Conservation (phyloP, 2,888 invertebrate species). For the Ophion obscuratus region DNA sequence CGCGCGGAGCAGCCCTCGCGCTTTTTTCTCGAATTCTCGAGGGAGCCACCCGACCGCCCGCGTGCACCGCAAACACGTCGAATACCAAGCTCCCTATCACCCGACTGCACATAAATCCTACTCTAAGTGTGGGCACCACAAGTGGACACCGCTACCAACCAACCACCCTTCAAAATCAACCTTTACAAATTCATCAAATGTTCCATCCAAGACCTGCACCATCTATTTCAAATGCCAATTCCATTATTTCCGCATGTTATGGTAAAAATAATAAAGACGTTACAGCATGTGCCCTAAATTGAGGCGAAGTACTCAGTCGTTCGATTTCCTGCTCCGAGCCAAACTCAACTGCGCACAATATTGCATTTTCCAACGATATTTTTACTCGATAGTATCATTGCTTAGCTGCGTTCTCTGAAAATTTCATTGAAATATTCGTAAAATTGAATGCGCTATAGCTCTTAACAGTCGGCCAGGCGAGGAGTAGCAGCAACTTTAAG, state of each 20-base stretch:
- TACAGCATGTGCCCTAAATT: too few species aligned
- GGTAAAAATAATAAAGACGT: too few species aligned
- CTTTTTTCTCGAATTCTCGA: constrained; percentile 20
- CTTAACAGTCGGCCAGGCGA: too few species aligned
- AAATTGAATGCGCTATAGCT: too few species aligned
- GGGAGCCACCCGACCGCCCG: constrained; percentile 37
- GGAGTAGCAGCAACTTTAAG: too few species aligned
- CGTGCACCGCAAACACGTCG: constrained; percentile 39
- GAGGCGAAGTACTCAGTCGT: too few species aligned
- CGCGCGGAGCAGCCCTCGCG: constrained; percentile 14
- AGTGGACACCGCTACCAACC: background rate
- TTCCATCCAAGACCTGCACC: background rate
- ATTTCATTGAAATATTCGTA: too few species aligned
- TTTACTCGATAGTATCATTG: too few species aligned
- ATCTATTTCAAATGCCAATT: background rate
- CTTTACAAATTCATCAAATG: background rate
- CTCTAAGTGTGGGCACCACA: background rate
- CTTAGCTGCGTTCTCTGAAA: too few species aligned
- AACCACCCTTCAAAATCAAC: background rate
- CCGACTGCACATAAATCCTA: background rate
- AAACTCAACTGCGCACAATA: too few species aligned
- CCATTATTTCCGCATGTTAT: background rate
- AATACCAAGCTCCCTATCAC: constrained; percentile 31
- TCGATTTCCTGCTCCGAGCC: too few species aligned
- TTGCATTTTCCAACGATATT: too few species aligned